Conservation (phyloP, 2,113 vertebrate genomes). For the Mugil cephalus region DNA sequence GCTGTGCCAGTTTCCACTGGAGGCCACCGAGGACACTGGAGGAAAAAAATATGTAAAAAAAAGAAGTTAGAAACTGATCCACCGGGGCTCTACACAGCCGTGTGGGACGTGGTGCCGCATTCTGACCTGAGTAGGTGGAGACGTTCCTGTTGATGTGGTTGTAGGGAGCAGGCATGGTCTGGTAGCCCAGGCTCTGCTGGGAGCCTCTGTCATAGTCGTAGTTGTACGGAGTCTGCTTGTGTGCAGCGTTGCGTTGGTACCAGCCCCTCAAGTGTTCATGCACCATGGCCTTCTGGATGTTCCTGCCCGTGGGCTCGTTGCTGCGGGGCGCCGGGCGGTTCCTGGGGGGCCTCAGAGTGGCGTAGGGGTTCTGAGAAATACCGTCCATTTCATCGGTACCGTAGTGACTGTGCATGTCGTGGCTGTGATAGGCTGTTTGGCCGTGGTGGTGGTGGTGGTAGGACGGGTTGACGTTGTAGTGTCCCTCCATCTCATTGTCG, state of each 20-base stretch:
- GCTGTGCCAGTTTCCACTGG: constrained; percentile 88
- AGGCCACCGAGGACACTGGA: constrained; percentile 87
- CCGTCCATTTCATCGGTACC: constrained; percentile 86
- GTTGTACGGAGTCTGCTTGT: constrained; percentile 87
- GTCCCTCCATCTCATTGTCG: constrained; percentile 92
- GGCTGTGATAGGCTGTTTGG: constrained; percentile 79
- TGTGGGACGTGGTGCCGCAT: not conserved
- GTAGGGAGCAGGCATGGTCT: constrained; percentile 85
- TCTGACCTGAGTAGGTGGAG: constrained; percentile 84
- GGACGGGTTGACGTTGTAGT: constrained; percentile 92
- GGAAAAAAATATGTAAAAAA: constrained; percentile 24
- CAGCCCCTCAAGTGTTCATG: constrained; percentile 94
- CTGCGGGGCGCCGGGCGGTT: constrained; percentile 82
- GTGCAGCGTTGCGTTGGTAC: constrained; percentile 92
- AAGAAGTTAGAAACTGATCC: constrained; percentile 4
- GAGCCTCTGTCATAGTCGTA: constrained; percentile 90
- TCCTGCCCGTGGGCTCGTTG: constrained; percentile 87
- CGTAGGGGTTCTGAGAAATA: constrained; percentile 89
- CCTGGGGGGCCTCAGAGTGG: constrained; percentile 90
- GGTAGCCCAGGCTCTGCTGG: constrained; percentile 89
- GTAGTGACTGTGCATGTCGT: constrained; percentile 85
- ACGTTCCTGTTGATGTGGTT: constrained; percentile 85
- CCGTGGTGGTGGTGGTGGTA: constrained; percentile 67
- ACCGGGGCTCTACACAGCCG: not conserved
- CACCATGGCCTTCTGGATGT: constrained; percentile 93